These are phyloP conservation scores for Camponotus vicinus DNA, from an alignment of 1,140 invertebrate species.

Conservation along the genomic window DNA sequence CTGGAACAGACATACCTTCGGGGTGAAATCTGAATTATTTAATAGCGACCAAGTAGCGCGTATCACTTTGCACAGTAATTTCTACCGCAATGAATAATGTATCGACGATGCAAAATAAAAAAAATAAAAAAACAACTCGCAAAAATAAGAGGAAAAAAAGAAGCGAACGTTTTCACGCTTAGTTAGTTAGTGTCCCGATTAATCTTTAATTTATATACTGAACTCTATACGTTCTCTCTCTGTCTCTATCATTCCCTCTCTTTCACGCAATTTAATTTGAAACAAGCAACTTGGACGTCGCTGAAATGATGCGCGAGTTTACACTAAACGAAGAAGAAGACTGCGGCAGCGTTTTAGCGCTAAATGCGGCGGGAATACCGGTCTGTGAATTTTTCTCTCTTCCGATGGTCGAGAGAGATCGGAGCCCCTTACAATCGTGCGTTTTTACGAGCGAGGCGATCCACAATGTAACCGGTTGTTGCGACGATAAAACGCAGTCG, in stretches of 20 bases:
- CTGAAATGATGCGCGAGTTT: not conserved
- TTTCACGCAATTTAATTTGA: not conserved
- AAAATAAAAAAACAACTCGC: not conserved
- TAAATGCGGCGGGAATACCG: constrained; percentile 48
- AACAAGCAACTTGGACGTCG: not conserved
- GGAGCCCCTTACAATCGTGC: constrained; percentile 38
- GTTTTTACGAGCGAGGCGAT: constrained; percentile 56
- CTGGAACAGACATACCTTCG: constrained; percentile 1
- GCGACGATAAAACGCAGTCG: constrained; percentile 58
- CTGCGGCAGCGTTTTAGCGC: constrained; percentile 11
- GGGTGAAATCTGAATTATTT: constrained; percentile 45
- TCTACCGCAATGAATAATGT: constrained; percentile 34
- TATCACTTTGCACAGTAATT: constrained; percentile 9
- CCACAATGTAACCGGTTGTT: constrained; percentile 59
- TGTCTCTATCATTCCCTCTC: not conserved
- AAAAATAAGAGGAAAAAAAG: not conserved
- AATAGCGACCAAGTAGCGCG: constrained; percentile 17
- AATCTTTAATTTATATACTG: not conserved
- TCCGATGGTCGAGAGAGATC: constrained; percentile 35
- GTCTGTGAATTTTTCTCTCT: constrained; percentile 41
- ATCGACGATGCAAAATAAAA: not conserved
- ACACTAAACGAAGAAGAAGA: constrained; percentile 1
- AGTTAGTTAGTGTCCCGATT: not conserved
- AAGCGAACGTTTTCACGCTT: not conserved
- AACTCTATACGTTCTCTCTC: not conserved